Base-by-base conservation (phyloP, 2,888 invertebrate species). In the Hyposoter dolosus region DNA sequence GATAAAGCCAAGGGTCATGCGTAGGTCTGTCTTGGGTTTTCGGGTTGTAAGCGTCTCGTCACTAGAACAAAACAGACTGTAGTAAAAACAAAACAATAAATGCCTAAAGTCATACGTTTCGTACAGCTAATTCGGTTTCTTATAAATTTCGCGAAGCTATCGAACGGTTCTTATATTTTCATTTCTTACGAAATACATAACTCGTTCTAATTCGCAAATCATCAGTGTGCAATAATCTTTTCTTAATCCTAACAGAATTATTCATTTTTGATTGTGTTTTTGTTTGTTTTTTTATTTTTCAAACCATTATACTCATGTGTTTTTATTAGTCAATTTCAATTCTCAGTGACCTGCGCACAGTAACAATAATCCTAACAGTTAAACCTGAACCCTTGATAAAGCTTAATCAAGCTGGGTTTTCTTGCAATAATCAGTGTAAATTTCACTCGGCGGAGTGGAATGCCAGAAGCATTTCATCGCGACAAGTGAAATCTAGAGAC, bases 1-100 rank as follows among this genome's bases (percentile, higher is more conserved):
- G 65, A 45, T 40, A 60, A 81, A 79, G 53, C 82, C 82, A 78
- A 69, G 82, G 60, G 50, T 69, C 85, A 85, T 82, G 85, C 85
- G 69, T 53, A 69, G 43, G 47, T 69, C 47, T 60, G 71, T 53
- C 82, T 85, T 68, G 23, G 50, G 82, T 78, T 68, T 32, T 45
- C 71, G 19, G 45, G 23, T 71, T 76, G 35, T 43, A 43, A 65
- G 50, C 43, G 72, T 81, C 76, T 65, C 76, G 84, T 85, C 82
- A 65, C 86, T 87, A 82, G 50, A 87, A 87, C 85, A 87, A 83
- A 85, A 85, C 71, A 87, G 56, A 87, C 72, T 87, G 83, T 81
- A 87, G 81, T 85, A 87, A 87, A n/a, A 80, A 80, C 65, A 83
- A 86, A 82, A 82, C 23, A 69, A 68, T 32, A 40, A 63, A 23